A percentile compares a stretch with the other conserved stretches of the same genome.
These are phyloP conservation scores for Salminus brasiliensis DNA, from an alignment of 2,113 vertebrate species.

Conservation along the genomic window DNA sequence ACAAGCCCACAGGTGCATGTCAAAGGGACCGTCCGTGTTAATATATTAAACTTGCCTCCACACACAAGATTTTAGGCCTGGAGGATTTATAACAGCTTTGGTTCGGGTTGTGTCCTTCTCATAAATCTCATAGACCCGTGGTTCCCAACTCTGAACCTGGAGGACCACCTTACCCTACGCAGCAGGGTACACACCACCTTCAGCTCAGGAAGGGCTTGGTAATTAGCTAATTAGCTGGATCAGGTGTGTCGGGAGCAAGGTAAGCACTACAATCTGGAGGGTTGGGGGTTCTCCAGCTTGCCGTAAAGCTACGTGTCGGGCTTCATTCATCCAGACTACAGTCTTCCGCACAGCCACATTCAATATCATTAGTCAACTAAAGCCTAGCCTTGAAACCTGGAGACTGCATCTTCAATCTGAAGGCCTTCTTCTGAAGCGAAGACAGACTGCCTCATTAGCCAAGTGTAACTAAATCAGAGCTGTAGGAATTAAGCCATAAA, in stretches of 20 bases:
- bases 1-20: neutral
- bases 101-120: neutral
- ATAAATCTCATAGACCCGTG: constrained; percentile 5
- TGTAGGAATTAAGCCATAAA: neutral
- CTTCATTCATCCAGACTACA: neutral
- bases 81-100: neutral
- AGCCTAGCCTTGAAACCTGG: neutral
- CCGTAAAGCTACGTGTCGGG: neutral
- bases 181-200: no score
- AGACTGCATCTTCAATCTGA: neutral
- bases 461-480: constrained; percentile 14
- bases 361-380: constrained; percentile 6
- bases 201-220: no score
- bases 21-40: neutral
- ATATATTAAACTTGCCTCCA: constrained; percentile 26
- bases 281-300: no score
- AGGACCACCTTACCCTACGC: no score
- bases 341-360: neutral
- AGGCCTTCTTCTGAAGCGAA: neutral
- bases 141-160: no score
- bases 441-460: neutral
- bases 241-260: no score
- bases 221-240: no score
- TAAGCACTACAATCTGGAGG: no score
- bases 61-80: neutral